Base-by-base conservation (phyloP, 1,140 invertebrate species). In the Leptinotarsa defecta region DNA sequence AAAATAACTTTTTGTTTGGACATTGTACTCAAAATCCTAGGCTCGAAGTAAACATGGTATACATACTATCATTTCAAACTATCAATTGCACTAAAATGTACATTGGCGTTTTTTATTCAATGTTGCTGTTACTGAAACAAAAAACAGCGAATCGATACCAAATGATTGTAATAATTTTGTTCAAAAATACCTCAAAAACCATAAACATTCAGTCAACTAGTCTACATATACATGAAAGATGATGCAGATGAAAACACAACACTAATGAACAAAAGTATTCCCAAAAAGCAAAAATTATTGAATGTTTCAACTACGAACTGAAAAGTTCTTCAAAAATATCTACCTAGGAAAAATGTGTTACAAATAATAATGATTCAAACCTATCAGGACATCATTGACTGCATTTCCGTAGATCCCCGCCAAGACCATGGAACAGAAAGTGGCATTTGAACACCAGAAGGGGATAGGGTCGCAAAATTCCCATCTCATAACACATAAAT, bases 311-410 rank as follows among this genome's bases (percentile, higher is more conserved):
- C 68, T 70, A 48, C 48, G 48, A 70, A 70, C 48, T 70, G 43
- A 49, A 70, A 70, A 70, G 48, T 22, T 70, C 68, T 70, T 3
- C 48, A 70, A 70, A 70, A 20, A 75, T 22, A 64, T 24, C 24
- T 65, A 65, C 48, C 24, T 64, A 75, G 27, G 65, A 70, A 74
- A 71, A 68, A 74, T 77, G 70, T 67, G 57, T 74, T 69, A 76
- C 62, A 68, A 80, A 78, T 72, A 74, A 73, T 81, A 80, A 81
- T 77, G 75, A 76, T 81, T 81, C 87, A 84, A 87, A 88, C 88
- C 88, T 88, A 88, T 88, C 68, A 88, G 85, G 81, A 88, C 86
- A 85, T 88, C 87, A 83, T 87, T 87, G 80, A 86, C 87, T 87
- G 86, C 82, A 74, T 68, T 71, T 79, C 79, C 80, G 75, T 24